Base-by-base conservation (phyloP, 2,797 vertebrate genomes). In the Rachycentron canadum region DNA sequence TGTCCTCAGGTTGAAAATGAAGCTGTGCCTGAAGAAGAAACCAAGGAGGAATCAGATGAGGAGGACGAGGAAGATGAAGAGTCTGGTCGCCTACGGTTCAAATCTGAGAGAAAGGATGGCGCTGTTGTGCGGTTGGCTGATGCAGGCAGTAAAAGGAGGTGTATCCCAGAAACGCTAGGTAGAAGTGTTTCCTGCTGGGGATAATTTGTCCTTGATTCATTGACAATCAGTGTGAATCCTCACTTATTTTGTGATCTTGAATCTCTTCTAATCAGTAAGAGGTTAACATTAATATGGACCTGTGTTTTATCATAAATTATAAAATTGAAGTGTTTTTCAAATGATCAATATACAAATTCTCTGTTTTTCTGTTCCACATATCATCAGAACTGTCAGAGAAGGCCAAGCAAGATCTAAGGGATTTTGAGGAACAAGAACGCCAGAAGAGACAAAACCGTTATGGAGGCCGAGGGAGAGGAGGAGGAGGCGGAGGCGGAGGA, bases 131-230 rank as follows among this genome's bases (percentile, higher is more conserved):
- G 98, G 28, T 92, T 99, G 52, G 97, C 96, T 4, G 97, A 98
- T 75, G 94, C 96, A 41, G 95, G 95, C 58, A 95, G 93, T 87
- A 98, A 97, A 90, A 95, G 97, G 75, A 96, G 98, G 85, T 97
- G 97, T 92, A 99, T 99, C 92, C 98, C 98, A 16, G 98, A 99
- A 95, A 99, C 98, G 25, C 93, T 99, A 60, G 98, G 98, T 99
- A 89, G 21, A 55, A 36, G 26, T 69, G n/a, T 49, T 58, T 40
- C 49, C 28, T 58, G 14, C n/a, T 36, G 11, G 57, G 34, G 7
- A 19, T 43, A 21, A 58, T 58, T 26, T 32, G 30, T 52, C 26
- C 17, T 26, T 17, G 3, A 13, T 34, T 69, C 25, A 38, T 25
- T 30, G 23, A 61, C 23, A 53, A 7, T 13, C 1, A 19, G 9